Conservation (phyloP, 2,888 invertebrate genomes). For the Orthosia gracilis region DNA sequence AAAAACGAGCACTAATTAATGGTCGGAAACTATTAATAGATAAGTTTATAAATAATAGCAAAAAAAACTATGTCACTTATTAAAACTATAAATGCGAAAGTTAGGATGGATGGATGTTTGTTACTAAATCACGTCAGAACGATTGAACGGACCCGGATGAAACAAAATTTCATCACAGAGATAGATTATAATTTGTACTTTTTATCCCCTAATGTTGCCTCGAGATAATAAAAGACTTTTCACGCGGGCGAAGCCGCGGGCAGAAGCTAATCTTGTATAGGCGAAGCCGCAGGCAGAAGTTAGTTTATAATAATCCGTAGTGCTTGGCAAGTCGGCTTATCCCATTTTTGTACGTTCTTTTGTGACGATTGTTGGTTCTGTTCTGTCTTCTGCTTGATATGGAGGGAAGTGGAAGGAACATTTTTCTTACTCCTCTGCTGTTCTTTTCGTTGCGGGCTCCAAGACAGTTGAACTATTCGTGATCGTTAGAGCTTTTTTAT, state of each 20-base stretch:
- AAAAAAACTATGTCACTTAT: background rate
- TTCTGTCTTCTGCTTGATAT: background rate
- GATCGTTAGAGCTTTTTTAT: too few species aligned
- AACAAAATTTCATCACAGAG: too few species aligned
- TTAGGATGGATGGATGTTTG: too few species aligned
- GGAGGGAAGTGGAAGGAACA: background rate
- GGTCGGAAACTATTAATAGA: background rate
- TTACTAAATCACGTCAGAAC: too few species aligned
- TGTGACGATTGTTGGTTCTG: background rate
- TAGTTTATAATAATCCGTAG: background rate
- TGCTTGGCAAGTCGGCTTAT: background rate
- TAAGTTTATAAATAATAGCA: background rate
- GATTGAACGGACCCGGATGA: too few species aligned
- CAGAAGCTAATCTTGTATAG: too few species aligned
- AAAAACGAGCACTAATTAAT: conserved; percentile 13
- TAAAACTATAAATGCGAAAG: too few species aligned
- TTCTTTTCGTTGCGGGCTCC: background rate
- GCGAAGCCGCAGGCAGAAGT: too few species aligned
- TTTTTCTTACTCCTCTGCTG: background rate
- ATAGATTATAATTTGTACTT: too few species aligned
- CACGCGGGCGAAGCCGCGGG: too few species aligned
- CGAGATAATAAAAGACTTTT: too few species aligned
- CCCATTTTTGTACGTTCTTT: background rate
- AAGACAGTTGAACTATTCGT: background rate
- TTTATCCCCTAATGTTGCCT: too few species aligned